Conservation (phyloP, 2,113 vertebrate species). For the Hippocampus abdominalis region DNA sequence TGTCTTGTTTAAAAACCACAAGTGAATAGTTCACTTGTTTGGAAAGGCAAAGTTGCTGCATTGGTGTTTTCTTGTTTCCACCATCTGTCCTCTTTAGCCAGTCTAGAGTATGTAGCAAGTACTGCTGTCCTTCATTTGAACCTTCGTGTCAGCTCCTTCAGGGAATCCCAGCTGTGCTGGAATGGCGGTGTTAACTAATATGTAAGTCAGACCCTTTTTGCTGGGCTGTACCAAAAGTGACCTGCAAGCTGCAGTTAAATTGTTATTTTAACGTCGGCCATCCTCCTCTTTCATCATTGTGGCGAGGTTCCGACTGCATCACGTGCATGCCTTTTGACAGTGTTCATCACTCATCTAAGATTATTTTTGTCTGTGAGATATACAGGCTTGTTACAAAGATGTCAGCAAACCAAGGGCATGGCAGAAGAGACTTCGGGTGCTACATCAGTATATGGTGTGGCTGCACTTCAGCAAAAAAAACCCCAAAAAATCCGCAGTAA, state of each 20-base stretch:
- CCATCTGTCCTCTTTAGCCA: neutral
- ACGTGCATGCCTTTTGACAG: too few relatives aligned
- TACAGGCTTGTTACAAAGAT: neutral
- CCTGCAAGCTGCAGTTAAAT: constrained; percentile 6
- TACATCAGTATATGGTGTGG: too few relatives aligned
- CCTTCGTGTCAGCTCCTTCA: constrained; percentile 34
- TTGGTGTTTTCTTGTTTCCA: constrained; percentile 16
- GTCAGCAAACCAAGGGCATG: too few relatives aligned
- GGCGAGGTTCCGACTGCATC: neutral
- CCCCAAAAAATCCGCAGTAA: too few relatives aligned
- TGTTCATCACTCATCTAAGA: too few relatives aligned
- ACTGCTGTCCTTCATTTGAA: constrained; percentile 30
- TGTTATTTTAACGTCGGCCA: neutral
- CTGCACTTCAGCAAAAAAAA: too few relatives aligned
- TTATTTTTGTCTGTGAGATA: neutral
- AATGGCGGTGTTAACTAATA: constrained; percentile 14
- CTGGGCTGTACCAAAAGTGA: constrained; percentile 9
- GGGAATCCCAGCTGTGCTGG: constrained; percentile 16
- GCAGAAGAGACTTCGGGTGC: too few relatives aligned
- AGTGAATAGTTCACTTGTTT: constrained; percentile 19
- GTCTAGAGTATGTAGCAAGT: neutral
- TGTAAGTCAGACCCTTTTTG: constrained; percentile 13
- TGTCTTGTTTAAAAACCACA: constrained; percentile 14
- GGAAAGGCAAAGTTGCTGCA: constrained; percentile 18
- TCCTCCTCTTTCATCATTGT: neutral